Percentiles rank a stretch among this genome's conserved stretches.
These are phyloP conservation scores for Siniperca knerii DNA, from an alignment of 2,113 vertebrate genomes.

Conservation along the genomic window DNA sequence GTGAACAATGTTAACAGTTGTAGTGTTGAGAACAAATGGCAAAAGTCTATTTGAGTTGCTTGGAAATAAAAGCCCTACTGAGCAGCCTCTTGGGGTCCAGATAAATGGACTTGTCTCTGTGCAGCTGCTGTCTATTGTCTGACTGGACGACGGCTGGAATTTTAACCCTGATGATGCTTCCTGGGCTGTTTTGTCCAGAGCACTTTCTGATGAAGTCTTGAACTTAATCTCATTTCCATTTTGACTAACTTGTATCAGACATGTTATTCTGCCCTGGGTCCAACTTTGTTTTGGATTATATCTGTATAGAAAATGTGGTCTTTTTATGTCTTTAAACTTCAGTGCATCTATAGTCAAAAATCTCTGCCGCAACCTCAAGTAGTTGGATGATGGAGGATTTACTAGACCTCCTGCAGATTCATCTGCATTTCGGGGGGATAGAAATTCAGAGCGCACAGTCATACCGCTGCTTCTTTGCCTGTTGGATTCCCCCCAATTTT, in stretches of 20 bases:
- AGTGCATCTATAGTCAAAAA: background rate
- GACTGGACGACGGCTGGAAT: conserved; percentile 46
- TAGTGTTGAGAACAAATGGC: conserved; percentile 55
- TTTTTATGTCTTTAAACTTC: background rate
- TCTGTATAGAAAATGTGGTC: background rate
- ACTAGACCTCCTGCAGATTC: background rate
- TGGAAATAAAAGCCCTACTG: conserved; percentile 62
- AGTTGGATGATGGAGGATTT: background rate
- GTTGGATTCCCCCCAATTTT: conserved; percentile 42
- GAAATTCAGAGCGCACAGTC: conserved; percentile 21
- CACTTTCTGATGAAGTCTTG: background rate
- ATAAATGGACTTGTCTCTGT: conserved; percentile 70
- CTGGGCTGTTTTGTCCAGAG: background rate
- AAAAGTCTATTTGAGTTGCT: conserved; percentile 57
- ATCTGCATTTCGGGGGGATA: conserved; percentile 7
- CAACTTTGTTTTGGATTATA: background rate
- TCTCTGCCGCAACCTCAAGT: conserved; percentile 3
- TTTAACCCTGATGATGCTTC: conserved; percentile 36
- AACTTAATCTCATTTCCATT: background rate
- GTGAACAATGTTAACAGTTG: conserved; percentile 51
- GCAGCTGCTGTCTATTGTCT: conserved; percentile 74
- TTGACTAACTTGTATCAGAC: background rate
- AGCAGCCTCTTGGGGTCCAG: conserved; percentile 50
- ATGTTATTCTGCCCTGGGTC: background rate
- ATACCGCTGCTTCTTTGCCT: background rate